Base-by-base conservation (phyloP, 2,888 invertebrate species). In the Eremobia ochroleuca region DNA sequence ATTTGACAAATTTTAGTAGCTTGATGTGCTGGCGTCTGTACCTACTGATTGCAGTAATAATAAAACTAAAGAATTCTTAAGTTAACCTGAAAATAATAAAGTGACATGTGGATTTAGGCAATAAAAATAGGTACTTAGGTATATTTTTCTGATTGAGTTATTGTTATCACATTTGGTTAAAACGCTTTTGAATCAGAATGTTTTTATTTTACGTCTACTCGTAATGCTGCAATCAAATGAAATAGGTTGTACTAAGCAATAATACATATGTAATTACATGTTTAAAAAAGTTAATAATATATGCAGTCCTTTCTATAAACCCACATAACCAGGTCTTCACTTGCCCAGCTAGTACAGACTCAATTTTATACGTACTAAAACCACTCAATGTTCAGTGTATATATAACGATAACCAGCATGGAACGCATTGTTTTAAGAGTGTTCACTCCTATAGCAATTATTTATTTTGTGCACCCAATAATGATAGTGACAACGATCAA, bases 401-500 rank as follows among this genome's bases (percentile, higher is more conserved):
- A 69, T 77, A 52, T 46, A 70, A 61, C n/a, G n/a, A 65, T 73
- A 58, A 73, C 43, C 65, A 70, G 75, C 75, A 74, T 76, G 28
- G 72, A 77, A 73, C 62, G 76, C 78, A 69, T 80, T 75, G 69
- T 84, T 75, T 72, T 65, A 70, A 55, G 75, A 69, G 67, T 77
- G 55, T 75, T 73, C 52, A 71, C 55, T 77, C 74, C 68, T 55
- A 75, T 66, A 81, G 40, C 62, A 70, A 70, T 70, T 74, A 76
- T 62, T 73, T 65, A 77, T 80, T 74, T 77, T 77, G 52, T 79
- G 70, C 76, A 83, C 87, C 78, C 76, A 79, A 79, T 86, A 76
- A 79, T 79, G 79, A 69, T 86, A 79, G 61, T 77, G 75, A 85
- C 84, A 88, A 87, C 83, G 79, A 87, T 88, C 86, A 76, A 82